Conservation (phyloP, 2,888 invertebrate genomes). For the Coleophora flavipennella region DNA sequence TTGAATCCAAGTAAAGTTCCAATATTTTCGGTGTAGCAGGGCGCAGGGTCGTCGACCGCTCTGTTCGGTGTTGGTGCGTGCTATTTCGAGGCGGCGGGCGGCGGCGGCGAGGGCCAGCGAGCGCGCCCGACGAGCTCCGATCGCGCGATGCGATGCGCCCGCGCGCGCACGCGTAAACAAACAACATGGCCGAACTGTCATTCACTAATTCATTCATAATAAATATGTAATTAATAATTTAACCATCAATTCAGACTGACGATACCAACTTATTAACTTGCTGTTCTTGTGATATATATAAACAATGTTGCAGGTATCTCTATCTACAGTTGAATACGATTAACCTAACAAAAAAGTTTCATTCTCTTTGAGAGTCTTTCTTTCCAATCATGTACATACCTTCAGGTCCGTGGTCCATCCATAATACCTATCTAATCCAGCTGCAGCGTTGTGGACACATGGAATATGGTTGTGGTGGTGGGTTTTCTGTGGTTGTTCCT, state of each 20-base stretch:
- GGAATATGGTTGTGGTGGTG: too few relatives aligned
- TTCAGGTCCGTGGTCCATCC: too few relatives aligned
- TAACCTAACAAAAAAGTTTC: too few relatives aligned
- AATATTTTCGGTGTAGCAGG: slow-evolving; percentile 66
- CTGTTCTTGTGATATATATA: not conserved
- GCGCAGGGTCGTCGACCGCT: slow-evolving; percentile 33
- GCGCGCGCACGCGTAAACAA: slow-evolving; percentile 64
- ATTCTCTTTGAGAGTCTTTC: too few relatives aligned
- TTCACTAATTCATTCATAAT: slow-evolving; percentile 71
- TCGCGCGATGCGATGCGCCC: slow-evolving; percentile 41
- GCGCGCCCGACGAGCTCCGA: slow-evolving; percentile 58
- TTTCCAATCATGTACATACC: too few relatives aligned
- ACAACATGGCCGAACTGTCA: slow-evolving; percentile 67
- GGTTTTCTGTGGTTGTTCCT: too few relatives aligned
- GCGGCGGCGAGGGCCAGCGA: slow-evolving; percentile 62
- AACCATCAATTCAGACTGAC: slow-evolving; percentile 54
- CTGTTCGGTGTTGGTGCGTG: slow-evolving; percentile 18
- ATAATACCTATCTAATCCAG: too few relatives aligned
- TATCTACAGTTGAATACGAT: too few relatives aligned
- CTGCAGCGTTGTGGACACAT: too few relatives aligned
- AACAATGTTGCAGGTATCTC: too few relatives aligned
- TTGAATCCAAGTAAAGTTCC: slow-evolving; percentile 49
- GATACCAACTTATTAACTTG: slow-evolving; percentile 42
- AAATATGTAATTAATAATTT: slow-evolving; percentile 55
- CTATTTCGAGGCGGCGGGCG: slow-evolving; percentile 40